Conservation (phyloP, 2,113 vertebrate species). For the Mohoua ochrocephala region DNA sequence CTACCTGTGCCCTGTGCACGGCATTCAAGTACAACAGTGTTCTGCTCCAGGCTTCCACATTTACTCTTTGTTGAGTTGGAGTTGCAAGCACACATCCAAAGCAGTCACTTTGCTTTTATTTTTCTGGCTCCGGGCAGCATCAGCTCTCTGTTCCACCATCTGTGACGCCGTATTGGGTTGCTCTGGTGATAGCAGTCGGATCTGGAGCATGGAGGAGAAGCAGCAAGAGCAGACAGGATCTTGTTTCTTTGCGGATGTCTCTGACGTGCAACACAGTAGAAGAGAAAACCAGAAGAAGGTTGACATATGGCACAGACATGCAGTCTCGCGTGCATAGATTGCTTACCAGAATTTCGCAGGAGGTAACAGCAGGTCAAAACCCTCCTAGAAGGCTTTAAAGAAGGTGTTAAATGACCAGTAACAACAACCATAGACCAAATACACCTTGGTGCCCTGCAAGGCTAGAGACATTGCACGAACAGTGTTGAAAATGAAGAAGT, state of each 20-base stretch:
- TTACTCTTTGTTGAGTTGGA: not conserved
- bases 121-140: not conserved
- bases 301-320: not conserved
- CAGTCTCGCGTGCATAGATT: not conserved
- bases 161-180: accelerated
- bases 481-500: not conserved
- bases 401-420: not conserved
- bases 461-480: not conserved
- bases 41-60: not conserved
- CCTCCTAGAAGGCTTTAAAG: not conserved
- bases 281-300: not conserved
- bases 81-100: not conserved
- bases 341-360: not conserved
- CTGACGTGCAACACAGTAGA: not conserved
- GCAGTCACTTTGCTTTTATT: not conserved
- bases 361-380: not conserved
- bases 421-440: not conserved
- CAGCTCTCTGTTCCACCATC: not conserved
- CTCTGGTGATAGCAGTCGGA: not conserved
- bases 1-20: not conserved
- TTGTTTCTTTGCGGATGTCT: not conserved
- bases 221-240: not conserved
- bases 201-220: not conserved
- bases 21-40: not conserved
- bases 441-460: not conserved